These are phyloP conservation scores for Amiota minor DNA, from an alignment of 2,888 invertebrate species.

Conservation along the genomic window DNA sequence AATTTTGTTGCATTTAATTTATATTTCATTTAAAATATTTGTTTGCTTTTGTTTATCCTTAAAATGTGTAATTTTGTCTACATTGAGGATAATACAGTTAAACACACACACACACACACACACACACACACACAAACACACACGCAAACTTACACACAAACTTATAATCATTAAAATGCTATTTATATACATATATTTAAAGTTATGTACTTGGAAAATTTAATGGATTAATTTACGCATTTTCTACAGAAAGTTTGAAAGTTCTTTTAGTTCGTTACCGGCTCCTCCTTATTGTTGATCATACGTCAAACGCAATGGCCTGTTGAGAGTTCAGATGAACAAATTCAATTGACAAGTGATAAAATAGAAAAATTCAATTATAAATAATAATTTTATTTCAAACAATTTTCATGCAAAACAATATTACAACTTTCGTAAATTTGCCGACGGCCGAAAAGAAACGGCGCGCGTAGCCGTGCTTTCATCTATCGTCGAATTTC, in stretches of 20 bases:
- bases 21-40: slow-evolving; percentile 13
- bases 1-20: slow-evolving; percentile 5
- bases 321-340: too few relatives aligned
- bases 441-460: too few relatives aligned
- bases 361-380: too few relatives aligned
- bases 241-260: not conserved
- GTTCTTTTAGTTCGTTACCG: not conserved
- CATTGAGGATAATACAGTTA: not conserved
- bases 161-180: not conserved
- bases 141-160: slow-evolving; percentile 23
- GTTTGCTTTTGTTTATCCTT: not conserved
- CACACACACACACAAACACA: slow-evolving; percentile 25
- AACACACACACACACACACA: slow-evolving; percentile 17
- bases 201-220: not conserved
- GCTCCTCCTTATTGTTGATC: too few relatives aligned
- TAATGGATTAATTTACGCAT: slow-evolving; percentile 11
- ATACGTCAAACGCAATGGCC: too few relatives aligned
- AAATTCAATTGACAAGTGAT: too few relatives aligned
- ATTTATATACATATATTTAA: slow-evolving; percentile 4
- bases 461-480: too few relatives aligned
- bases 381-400: too few relatives aligned
- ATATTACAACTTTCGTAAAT: too few relatives aligned
- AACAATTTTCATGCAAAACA: too few relatives aligned
- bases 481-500: too few relatives aligned
- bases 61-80: not conserved